phyloP scores from a whole-genome alignment of 1,140 invertebrate species.

The Lepidurus apus region DNA sequence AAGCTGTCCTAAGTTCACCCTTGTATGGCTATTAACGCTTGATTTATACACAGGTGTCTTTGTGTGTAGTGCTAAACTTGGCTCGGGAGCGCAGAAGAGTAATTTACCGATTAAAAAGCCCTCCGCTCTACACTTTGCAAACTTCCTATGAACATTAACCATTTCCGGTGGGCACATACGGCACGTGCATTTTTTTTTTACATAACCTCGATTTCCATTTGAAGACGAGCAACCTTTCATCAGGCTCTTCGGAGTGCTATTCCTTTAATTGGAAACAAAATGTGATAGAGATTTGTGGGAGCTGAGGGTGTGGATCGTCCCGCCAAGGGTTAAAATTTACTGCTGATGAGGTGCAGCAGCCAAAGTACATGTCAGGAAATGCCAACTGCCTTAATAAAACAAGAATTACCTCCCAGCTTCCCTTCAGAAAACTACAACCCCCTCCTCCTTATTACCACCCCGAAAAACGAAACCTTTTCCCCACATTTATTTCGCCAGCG shows the following conservation, averaged over 20 bases:
- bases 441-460: background rate
- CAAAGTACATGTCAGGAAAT: background rate
- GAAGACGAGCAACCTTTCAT: no score
- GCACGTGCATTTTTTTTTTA: background rate
- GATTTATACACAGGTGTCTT: slow-evolving; percentile 9
- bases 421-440: background rate
- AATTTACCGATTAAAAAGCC: slow-evolving; percentile 17
- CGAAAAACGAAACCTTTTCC: no score
- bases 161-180: background rate
- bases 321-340: background rate
- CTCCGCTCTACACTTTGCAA: background rate
- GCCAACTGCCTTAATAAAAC: background rate
- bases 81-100: background rate
- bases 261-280: background rate
- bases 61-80: background rate
- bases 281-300: no score
- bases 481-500: no score
- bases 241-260: background rate
- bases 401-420: background rate
- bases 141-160: background rate
- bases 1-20: slow-evolving; percentile 7
- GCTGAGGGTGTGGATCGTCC: background rate
- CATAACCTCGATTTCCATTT: no score
- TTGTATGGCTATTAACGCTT: background rate
- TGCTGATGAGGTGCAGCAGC: background rate